These are phyloP conservation scores for Sebastes flavidus DNA, from an alignment of 2,797 vertebrate species.

Conservation along the genomic window DNA sequence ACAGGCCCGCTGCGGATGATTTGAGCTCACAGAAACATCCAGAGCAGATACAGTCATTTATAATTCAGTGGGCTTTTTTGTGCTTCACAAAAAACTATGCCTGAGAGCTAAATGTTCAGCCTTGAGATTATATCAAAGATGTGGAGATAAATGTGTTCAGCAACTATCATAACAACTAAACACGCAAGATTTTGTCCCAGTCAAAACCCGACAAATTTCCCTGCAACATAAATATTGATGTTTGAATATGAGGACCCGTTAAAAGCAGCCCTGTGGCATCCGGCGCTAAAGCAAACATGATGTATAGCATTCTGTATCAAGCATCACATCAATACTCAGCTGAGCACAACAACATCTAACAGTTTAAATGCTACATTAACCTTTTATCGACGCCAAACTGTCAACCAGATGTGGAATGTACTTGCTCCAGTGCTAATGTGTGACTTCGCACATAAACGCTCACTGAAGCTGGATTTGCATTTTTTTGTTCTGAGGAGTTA, in stretches of 20 bases:
- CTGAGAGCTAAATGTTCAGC: constrained; percentile 27
- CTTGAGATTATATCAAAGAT: constrained; percentile 22
- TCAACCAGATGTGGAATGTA: neutral
- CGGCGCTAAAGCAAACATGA: constrained; percentile 12
- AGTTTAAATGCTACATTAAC: constrained; percentile 52
- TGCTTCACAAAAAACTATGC: neutral
- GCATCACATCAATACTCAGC: constrained; percentile 18
- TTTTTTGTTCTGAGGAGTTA: neutral
- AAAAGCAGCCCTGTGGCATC: constrained; percentile 5
- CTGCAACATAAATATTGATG: constrained; percentile 19
- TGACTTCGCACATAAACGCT: constrained; percentile 15
- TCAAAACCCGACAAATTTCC: neutral
- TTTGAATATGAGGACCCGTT: neutral
- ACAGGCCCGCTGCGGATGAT: constrained; percentile 20
- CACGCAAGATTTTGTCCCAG: neutral
- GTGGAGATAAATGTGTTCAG: neutral
- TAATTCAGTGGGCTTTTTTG: constrained; percentile 40
- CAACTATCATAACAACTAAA: neutral
- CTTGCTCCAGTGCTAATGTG: constrained; percentile 14
- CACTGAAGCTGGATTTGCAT: neutral
- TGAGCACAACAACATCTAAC: neutral
- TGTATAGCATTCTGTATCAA: neutral
- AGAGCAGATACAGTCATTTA: constrained; percentile 28
- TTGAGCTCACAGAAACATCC: constrained; percentile 17
- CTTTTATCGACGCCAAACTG: constrained; percentile 27